Conservation (phyloP, 2,113 vertebrate species). For the Haemorhous mexicanus region DNA sequence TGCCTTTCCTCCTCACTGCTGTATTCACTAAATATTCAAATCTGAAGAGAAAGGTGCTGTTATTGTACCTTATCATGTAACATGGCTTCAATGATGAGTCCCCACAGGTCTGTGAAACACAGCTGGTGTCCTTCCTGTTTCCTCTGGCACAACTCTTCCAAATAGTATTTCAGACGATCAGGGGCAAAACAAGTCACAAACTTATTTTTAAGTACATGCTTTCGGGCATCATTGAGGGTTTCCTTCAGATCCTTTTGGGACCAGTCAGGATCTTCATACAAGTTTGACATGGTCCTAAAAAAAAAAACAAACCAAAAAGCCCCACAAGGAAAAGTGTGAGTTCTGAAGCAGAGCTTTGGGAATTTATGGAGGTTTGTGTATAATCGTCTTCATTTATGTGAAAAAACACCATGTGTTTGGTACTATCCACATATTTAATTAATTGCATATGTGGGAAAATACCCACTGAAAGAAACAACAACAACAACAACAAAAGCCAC, state of each 20-base stretch:
- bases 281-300: conserved; percentile 78
- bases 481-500: background rate
- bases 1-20: background rate
- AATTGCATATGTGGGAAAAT: background rate
- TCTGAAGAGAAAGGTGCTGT: background rate
- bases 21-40: background rate
- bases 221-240: conserved; percentile 52
- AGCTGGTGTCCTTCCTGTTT: conserved; percentile 72
- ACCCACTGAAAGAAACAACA: background rate
- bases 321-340: background rate
- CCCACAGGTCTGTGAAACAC: conserved; percentile 81
- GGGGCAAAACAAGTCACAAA: conserved; percentile 65
- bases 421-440: background rate
- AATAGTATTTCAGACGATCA: conserved; percentile 73
- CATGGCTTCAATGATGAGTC: conserved; percentile 78
- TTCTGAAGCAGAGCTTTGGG: background rate
- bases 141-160: conserved; percentile 67
- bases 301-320: background rate
- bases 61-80: conserved; percentile 76
- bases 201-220: conserved; percentile 72
- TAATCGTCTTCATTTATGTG: background rate
- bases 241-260: conserved; percentile 75
- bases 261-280: conserved; percentile 83
- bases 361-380: background rate
- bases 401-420: background rate